phyloP scores from a whole-genome alignment of 2,888 invertebrate genomes.

The Diarsia dahlii region DNA sequence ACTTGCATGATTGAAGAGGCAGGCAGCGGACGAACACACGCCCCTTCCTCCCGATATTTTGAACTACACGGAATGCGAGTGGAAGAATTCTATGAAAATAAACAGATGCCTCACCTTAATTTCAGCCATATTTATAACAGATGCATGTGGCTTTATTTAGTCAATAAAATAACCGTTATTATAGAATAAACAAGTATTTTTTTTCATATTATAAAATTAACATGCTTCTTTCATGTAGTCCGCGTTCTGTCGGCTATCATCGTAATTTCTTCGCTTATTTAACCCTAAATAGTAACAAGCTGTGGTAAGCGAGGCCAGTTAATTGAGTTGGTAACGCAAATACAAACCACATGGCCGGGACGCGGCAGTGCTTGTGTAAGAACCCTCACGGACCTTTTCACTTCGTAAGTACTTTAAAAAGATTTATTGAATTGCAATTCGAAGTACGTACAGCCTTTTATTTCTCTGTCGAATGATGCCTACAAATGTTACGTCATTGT shows the following conservation, averaged over 20 bases:
- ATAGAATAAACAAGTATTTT: constrained; percentile 2
- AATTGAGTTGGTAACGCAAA: constrained; percentile 70
- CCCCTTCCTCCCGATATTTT: constrained; percentile 60
- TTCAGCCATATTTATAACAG: constrained; percentile 15
- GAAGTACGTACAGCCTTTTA: neutral
- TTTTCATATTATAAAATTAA: constrained; percentile 10
- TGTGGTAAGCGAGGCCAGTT: constrained; percentile 62
- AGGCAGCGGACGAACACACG: constrained; percentile 52
- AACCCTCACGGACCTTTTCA: constrained; percentile 57
- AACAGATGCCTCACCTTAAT: constrained; percentile 22
- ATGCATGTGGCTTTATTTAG: constrained; percentile 3
- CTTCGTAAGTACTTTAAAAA: constrained; percentile 34
- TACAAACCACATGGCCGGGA: constrained; percentile 74
- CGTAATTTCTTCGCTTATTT: constrained; percentile 50
- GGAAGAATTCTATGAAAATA: constrained; percentile 43
- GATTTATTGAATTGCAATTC: constrained; percentile 42
- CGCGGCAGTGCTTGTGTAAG: constrained; percentile 57
- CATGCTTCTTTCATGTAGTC: constrained; percentile 13
- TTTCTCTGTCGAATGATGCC: neutral
- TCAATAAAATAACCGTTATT: constrained; percentile 11
- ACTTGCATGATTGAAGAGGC: constrained; percentile 76
- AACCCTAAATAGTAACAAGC: constrained; percentile 53
- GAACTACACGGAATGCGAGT: constrained; percentile 50
- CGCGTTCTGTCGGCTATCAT: constrained; percentile 30
- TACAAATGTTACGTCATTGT: constrained; percentile 18